Evolutionary conservation across 64 coral and sea anemone species (phyloP), one percentile per base, ranked within the genome.

Genomic region (Dendronephthya gigantea): DNA sequence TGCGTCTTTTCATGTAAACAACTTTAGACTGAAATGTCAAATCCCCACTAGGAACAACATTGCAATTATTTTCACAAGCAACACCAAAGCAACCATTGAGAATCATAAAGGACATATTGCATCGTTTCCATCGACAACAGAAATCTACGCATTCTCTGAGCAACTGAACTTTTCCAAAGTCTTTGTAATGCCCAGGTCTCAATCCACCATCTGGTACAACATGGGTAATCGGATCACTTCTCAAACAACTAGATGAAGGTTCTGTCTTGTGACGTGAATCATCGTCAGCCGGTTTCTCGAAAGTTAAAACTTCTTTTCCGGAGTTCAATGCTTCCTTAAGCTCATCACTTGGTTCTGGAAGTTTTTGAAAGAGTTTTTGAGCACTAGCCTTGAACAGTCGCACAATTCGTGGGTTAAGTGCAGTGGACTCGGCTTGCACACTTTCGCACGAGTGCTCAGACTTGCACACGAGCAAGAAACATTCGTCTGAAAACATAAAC

Each of bases 401-500:
- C 10, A 79, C 31, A 29, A 79, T 79, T 33, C 36, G 19, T 10
- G 37, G 28, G 37, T 4, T 39, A 12, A 79, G 72, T 37, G 9
- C 30, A 19, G 32, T 79, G 7, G 72, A 36, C 5, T 15, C 36
- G 34, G 72, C 72, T 79, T 9, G 72, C 15, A 79, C 72, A 29
- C 72, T 79, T 79, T 79, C 32, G 30, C 72, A 79, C 36, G 36
- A 33, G 9, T 2, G 5, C 7, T 39, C 7, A 34, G 7, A 79
- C 36, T 79, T 39, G 72, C 72, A 79, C 72, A 36, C 6, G 30
- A 79, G 72, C 17, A 79, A 35, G 32, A 79, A 79, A 35, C 72
- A 79, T 39, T 79, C 72, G 37, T 79, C 36, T 37, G 72, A 79
- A 79, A 79, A 79, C 72, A 79, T 79, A 29, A 79, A 79, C 31